phyloP scores from a whole-genome alignment of 2,888 invertebrate genomes.

The Acrocera orbiculus region DNA sequence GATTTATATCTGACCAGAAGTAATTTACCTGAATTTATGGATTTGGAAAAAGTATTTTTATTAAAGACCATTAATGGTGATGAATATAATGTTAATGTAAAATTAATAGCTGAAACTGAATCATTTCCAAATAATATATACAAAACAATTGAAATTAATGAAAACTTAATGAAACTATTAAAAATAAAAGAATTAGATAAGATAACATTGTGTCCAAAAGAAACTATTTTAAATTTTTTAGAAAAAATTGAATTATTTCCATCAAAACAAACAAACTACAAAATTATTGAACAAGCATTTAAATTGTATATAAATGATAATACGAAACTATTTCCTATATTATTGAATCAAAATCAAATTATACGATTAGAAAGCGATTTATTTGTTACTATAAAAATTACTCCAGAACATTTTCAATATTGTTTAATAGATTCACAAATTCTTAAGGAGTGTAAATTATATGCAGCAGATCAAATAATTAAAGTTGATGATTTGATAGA shows the following conservation, averaged over 20 bases:
- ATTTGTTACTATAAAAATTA: slow-evolving; percentile 24
- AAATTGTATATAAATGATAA: slow-evolving; percentile 26
- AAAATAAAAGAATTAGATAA: slow-evolving; percentile 25
- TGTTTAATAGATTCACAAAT: slow-evolving; percentile 29
- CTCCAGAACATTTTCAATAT: slow-evolving; percentile 28
- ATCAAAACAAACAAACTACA: slow-evolving; percentile 25
- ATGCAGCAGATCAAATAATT: slow-evolving; percentile 29
- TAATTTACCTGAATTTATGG: slow-evolving; percentile 27
- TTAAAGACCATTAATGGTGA: slow-evolving; percentile 17
- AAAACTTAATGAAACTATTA: slow-evolving; percentile 26
- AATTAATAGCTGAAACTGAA: slow-evolving; percentile 17
- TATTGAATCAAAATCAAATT: slow-evolving; percentile 29
- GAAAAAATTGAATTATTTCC: slow-evolving; percentile 30
- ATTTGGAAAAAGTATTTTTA: slow-evolving; percentile 23
- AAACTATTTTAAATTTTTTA: slow-evolving; percentile 26
- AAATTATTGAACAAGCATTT: slow-evolving; percentile 28
- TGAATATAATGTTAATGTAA: slow-evolving; percentile 16
- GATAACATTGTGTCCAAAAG: slow-evolving; percentile 24
- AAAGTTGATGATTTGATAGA: slow-evolving; percentile 36
- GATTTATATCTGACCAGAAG: slow-evolving; percentile 26
- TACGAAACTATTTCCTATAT: slow-evolving; percentile 21
- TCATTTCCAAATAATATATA: slow-evolving; percentile 23
- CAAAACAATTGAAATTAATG: slow-evolving; percentile 27
- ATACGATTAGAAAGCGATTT: slow-evolving; percentile 25
- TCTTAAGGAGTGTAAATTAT: slow-evolving; percentile 28